Conservation (phyloP, 2,888 invertebrate genomes). For the Platynereis dumerilii region DNA sequence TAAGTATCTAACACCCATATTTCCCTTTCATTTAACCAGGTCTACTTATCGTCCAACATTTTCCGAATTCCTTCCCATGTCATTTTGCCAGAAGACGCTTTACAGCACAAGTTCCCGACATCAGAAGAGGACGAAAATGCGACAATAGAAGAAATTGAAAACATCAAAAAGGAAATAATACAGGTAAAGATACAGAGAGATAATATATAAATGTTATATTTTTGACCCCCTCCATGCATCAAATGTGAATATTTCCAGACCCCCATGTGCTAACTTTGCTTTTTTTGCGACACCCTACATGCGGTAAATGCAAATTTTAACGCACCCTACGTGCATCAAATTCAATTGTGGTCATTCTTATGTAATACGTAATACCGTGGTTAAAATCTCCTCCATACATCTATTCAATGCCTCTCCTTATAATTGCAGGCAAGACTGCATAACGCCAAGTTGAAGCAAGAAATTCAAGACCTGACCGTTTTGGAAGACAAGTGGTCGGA, state of each 20-base stretch:
- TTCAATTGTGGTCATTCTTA: too few species aligned
- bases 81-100: not conserved
- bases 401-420: too few species aligned
- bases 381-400: too few species aligned
- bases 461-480: not conserved
- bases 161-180: not conserved
- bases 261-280: too few species aligned
- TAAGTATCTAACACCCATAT: too few species aligned
- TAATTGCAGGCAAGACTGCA: not conserved
- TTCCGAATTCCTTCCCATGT: not conserved
- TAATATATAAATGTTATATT: too few species aligned
- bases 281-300: too few species aligned
- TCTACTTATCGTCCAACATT: not conserved
- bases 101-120: not conserved
- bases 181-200: not conserved
- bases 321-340: too few species aligned
- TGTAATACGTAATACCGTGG: too few species aligned
- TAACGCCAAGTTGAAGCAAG: slow-evolving; percentile 2
- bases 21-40: slow-evolving; percentile 1
- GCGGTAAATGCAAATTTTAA: too few species aligned
- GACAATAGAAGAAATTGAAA: not conserved
- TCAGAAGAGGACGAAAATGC: not conserved
- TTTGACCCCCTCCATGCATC: too few species aligned
- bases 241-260: too few species aligned
- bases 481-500: not conserved